Evolutionary conservation across 2,113 vertebrate genomes (phyloP).

Genomic region (Rhodinocichla rosea): DNA sequence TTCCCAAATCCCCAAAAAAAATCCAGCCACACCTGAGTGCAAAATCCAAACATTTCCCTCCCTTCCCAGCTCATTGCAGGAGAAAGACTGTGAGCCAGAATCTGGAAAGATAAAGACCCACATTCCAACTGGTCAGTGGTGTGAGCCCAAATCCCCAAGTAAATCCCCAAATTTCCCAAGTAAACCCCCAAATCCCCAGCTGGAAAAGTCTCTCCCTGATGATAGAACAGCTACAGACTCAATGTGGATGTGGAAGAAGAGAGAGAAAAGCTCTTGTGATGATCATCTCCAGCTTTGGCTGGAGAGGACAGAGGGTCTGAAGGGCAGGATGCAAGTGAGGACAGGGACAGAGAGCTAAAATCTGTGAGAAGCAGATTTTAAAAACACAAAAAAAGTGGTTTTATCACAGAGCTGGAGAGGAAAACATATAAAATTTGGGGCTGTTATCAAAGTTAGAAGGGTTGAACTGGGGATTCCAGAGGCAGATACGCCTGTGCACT

Average conservation of each 20-base stretch:
- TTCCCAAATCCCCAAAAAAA: neutral
- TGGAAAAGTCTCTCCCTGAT: neutral
- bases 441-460: neutral
- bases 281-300: neutral
- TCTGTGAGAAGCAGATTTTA: neutral
- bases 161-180: no score
- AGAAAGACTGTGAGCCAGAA: neutral
- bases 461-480: neutral
- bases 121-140: neutral
- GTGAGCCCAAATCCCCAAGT: neutral
- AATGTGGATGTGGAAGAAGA: neutral
- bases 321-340: neutral
- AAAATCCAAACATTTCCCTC: neutral
- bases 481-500: rapidly evolving
- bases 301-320: neutral
- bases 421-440: neutral
- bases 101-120: neutral
- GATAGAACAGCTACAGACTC: neutral
- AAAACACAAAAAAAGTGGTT: neutral
- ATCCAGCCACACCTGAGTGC: neutral
- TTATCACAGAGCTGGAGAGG: neutral
- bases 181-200: no score
- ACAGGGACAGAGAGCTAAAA: neutral
- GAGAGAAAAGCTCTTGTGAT: neutral
- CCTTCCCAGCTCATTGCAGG: neutral